These are phyloP conservation scores for Anhinga anhinga DNA, from an alignment of 2,113 vertebrate genomes.

Conservation along the genomic window DNA sequence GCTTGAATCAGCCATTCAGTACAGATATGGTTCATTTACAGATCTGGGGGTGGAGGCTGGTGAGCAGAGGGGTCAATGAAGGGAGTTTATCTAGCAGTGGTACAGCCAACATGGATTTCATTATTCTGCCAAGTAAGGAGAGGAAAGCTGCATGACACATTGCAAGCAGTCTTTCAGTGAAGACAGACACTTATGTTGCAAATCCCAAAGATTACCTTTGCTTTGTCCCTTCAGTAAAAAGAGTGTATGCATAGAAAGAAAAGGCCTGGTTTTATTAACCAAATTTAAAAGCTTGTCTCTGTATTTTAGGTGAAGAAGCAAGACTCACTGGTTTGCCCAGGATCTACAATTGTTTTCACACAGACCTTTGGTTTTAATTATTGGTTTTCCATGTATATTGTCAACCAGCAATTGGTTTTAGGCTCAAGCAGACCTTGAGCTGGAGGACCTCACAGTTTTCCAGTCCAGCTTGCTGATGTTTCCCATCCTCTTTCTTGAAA, in stretches of 20 bases:
- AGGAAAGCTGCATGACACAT: neutral
- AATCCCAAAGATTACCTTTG: neutral
- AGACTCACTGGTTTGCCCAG: neutral
- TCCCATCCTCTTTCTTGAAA: neutral
- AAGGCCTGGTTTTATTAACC: neutral
- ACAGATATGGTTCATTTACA: neutral
- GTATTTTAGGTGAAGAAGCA: neutral
- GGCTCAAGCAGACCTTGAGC: neutral
- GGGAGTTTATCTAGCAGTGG: neutral
- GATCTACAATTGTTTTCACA: neutral
- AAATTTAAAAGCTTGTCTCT: neutral
- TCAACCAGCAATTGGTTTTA: neutral
- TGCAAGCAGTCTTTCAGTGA: neutral
- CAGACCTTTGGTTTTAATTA: neutral
- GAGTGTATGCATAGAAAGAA: neutral
- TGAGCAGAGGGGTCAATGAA: neutral
- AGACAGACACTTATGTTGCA: neutral
- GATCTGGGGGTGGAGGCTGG: neutral
- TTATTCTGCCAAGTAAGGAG: neutral
- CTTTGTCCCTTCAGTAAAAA: neutral
- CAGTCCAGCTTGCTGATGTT: neutral
- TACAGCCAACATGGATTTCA: neutral
- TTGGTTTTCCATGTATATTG: neutral
- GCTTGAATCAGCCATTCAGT: neutral
- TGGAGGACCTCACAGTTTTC: neutral